Evolutionary conservation across 2,113 vertebrate genomes (phyloP).

Genomic region (Bucco capensis): DNA sequence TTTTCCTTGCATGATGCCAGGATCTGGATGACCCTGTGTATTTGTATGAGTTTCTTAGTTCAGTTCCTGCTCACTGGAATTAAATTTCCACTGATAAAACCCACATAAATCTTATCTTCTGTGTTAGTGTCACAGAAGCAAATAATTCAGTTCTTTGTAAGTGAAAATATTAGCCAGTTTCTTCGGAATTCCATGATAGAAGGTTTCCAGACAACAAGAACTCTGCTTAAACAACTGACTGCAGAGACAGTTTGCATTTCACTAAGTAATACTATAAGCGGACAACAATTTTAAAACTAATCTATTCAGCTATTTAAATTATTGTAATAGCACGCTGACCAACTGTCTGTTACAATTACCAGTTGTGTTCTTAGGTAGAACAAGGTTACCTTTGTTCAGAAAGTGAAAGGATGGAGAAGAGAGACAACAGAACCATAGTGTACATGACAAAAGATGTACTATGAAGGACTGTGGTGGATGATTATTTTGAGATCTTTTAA

Average conservation of each 20-base stretch:
- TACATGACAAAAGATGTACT: not conserved
- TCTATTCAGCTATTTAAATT: not conserved
- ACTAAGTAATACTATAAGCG: not conserved
- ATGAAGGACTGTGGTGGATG: not conserved
- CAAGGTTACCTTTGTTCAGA: slow-evolving; percentile 3
- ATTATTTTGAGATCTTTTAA: not conserved
- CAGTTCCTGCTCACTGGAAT: not conserved
- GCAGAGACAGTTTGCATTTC: not conserved
- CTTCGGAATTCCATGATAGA: not conserved
- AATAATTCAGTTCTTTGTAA: not conserved
- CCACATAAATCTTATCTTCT: not conserved
- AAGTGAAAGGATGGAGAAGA: not conserved
- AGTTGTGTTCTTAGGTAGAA: not conserved
- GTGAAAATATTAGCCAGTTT: not conserved
- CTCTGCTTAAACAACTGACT: not conserved
- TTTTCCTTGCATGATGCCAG: not conserved
- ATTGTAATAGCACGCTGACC: not conserved
- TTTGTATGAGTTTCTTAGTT: not conserved
- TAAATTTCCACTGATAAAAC: not conserved
- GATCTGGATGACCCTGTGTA: not conserved
- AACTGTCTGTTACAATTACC: not conserved
- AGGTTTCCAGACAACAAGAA: not conserved
- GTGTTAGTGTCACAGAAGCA: not conserved
- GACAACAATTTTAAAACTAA: not conserved
- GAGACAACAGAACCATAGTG: not conserved